phyloP scores from a whole-genome alignment of 2,888 invertebrate genomes.

The Tenthredo distinguenda region DNA sequence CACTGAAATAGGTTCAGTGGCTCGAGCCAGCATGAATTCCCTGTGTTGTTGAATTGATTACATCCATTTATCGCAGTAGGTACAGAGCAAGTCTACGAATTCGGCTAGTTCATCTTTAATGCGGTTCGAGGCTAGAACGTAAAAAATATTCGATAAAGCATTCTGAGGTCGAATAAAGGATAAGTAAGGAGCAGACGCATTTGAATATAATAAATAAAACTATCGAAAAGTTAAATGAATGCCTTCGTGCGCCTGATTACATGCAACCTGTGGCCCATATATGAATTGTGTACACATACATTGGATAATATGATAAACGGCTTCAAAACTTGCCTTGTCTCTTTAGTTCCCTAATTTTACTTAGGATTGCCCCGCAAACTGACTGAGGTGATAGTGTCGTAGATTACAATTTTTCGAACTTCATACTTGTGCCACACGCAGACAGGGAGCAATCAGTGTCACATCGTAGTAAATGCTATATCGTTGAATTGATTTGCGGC shows the following conservation, averaged over 20 bases:
- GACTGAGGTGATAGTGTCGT: background rate
- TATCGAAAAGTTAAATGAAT: background rate
- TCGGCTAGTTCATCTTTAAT: background rate
- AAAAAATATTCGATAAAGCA: background rate
- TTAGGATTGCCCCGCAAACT: background rate
- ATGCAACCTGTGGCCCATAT: background rate
- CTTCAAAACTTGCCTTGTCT: background rate
- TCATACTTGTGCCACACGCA: background rate
- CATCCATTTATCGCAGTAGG: background rate
- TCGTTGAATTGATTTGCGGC: constrained; percentile 26
- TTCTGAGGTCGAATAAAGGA: background rate
- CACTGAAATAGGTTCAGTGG: no score
- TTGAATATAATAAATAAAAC: background rate
- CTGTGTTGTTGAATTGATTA: background rate
- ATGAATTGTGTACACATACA: background rate
- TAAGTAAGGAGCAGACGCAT: background rate
- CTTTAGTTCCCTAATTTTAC: background rate
- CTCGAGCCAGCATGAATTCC: background rate
- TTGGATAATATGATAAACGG: background rate
- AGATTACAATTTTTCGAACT: background rate
- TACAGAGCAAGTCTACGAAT: background rate
- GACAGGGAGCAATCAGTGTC: background rate
- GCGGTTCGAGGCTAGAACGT: background rate
- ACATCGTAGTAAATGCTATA: background rate
- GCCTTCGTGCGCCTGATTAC: background rate